Conservation (phyloP, 2,113 vertebrate genomes). For the Calyptomena viridis region DNA sequence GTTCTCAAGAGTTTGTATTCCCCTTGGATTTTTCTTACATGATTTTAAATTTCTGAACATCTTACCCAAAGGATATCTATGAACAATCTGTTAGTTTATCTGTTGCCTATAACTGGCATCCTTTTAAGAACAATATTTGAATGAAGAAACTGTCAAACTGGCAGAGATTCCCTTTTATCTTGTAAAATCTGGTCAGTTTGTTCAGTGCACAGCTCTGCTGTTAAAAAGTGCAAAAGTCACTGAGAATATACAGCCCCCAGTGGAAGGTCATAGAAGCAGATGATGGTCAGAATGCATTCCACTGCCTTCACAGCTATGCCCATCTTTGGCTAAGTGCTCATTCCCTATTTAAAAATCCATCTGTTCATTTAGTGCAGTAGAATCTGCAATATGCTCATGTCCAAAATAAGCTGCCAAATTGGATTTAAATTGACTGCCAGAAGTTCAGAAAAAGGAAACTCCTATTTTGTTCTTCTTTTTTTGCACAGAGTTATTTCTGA, state of each 20-base stretch:
- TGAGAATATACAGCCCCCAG: background rate
- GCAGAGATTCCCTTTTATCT: background rate
- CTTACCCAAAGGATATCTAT: background rate
- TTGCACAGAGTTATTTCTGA: constrained; percentile 88
- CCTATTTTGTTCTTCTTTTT: background rate
- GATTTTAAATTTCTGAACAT: background rate
- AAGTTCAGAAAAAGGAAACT: background rate
- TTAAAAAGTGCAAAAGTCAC: background rate
- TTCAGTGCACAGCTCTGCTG: background rate
- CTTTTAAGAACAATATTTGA: background rate
- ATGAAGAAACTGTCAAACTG: background rate
- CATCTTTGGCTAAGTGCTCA: background rate
- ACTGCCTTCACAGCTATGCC: background rate
- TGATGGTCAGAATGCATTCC: background rate
- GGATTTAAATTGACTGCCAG: background rate
- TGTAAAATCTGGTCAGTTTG: background rate
- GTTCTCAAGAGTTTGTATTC: background rate
- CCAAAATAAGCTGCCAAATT: background rate
- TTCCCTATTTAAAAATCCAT: background rate
- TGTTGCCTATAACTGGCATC: background rate
- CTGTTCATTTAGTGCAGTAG: background rate
- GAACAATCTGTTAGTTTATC: background rate
- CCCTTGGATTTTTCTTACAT: background rate
- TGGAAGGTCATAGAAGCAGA: background rate
- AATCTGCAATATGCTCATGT: background rate